Conservation (phyloP, 2,113 vertebrate species). For the Sinocyclocheilus anophthalmus region DNA sequence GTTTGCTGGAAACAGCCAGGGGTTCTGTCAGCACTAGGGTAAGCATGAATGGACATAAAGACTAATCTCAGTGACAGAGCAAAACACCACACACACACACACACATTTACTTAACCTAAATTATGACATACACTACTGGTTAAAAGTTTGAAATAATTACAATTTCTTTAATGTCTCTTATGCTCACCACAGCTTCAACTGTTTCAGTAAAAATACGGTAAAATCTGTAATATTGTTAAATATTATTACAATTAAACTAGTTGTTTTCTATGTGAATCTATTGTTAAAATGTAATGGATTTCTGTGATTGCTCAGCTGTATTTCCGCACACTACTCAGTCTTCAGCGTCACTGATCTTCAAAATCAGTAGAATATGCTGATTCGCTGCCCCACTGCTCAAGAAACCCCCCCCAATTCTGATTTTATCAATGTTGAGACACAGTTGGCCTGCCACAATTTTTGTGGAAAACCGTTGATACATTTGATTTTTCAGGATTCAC, state of each 20-base stretch:
- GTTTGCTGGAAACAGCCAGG: slow-evolving; percentile 27
- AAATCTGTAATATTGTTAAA: too few species aligned
- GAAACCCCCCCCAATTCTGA: neutral
- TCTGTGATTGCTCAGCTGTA: too few species aligned
- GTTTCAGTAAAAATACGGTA: neutral
- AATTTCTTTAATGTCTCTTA: neutral
- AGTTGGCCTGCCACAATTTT: too few species aligned
- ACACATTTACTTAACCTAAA: neutral
- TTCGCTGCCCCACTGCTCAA: neutral
- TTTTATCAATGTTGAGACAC: neutral
- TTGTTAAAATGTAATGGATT: too few species aligned
- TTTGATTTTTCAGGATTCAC: neutral
- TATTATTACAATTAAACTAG: too few species aligned
- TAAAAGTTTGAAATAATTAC: neutral
- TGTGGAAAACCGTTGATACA: neutral
- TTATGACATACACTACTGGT: neutral
- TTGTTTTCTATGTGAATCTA: too few species aligned
- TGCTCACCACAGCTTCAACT: neutral
- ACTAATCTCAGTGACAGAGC: neutral
- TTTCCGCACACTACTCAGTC: too few species aligned
- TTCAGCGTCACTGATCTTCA: too few species aligned
- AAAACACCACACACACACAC: slow-evolving; percentile 9
- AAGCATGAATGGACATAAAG: slow-evolving; percentile 7
- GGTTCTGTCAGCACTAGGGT: slow-evolving; percentile 41
- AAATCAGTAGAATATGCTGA: too few species aligned